These are phyloP conservation scores for Petrocephalus microphthalmus DNA, from an alignment of 2,113 vertebrate species.

Conservation along the genomic window DNA sequence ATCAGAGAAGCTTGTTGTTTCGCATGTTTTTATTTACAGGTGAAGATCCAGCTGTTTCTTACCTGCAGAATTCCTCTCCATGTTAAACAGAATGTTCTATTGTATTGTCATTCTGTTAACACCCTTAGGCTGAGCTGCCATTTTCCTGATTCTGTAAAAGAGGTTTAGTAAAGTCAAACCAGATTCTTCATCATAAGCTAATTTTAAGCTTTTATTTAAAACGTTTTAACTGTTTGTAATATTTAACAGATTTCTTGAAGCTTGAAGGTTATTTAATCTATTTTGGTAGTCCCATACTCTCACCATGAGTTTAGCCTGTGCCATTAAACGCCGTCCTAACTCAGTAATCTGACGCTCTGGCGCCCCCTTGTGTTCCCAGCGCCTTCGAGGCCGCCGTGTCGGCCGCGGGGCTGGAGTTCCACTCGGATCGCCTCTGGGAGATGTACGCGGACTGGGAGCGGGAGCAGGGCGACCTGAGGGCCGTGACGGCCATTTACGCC, in stretches of 20 bases:
- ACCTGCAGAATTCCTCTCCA: too few relatives aligned
- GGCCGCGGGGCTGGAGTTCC: constrained; percentile 71
- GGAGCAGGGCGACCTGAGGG: constrained; percentile 61
- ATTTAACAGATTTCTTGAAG: background rate
- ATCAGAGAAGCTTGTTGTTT: too few relatives aligned
- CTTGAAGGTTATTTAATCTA: background rate
- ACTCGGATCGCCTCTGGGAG: constrained; percentile 77
- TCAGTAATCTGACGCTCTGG: background rate
- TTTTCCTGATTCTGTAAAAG: background rate
- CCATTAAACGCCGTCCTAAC: background rate
- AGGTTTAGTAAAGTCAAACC: background rate
- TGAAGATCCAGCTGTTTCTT: too few relatives aligned
- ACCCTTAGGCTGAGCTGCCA: too few relatives aligned
- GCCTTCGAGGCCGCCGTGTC: constrained; percentile 65
- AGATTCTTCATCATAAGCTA: background rate
- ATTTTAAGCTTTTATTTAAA: background rate
- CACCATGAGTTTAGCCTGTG: background rate
- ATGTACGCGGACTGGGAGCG: constrained; percentile 74
- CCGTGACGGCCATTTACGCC: constrained; percentile 60
- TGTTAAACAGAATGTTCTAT: too few relatives aligned
- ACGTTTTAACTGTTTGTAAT: background rate
- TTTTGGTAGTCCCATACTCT: background rate
- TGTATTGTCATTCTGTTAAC: too few relatives aligned
- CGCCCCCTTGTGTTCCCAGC: constrained; percentile 43
- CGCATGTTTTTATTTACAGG: too few relatives aligned